phyloP scores from a whole-genome alignment of 2,888 invertebrate genomes.

The Cosmia trapezina region DNA sequence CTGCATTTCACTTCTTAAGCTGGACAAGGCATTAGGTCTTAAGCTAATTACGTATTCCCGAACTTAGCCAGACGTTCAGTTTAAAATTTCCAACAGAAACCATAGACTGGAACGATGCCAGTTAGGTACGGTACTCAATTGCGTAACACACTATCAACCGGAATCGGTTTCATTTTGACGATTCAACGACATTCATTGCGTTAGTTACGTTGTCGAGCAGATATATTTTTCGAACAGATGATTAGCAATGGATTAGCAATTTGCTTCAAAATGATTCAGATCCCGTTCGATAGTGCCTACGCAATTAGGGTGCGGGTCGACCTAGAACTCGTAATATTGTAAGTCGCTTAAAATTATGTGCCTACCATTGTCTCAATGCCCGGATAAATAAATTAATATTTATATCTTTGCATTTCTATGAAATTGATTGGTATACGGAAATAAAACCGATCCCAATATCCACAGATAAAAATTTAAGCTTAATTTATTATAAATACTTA shows the following conservation, averaged over 20 bases:
- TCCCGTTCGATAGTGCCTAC: no score
- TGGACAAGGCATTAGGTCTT: not conserved
- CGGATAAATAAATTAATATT: not conserved
- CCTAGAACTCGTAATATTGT: not conserved
- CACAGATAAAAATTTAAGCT: not conserved
- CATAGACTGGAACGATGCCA: constrained; percentile 20
- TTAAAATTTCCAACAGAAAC: constrained; percentile 1
- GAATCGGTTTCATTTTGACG: no score
- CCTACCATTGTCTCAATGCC: not conserved
- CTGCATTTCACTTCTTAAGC: not conserved
- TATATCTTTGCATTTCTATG: not conserved
- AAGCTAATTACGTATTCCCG: constrained; percentile 4
- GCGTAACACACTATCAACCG: no score
- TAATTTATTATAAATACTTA: no score
- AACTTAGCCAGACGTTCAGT: not conserved
- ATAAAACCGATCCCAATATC: not conserved
- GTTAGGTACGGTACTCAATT: no score
- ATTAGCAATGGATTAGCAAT: no score
- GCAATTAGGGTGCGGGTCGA: no score
- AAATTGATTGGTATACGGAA: not conserved
- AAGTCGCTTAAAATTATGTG: not conserved
- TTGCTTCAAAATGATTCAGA: no score
- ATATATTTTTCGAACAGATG: no score
- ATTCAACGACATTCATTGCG: no score
- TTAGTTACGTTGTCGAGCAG: no score